These are phyloP conservation scores for Nycticebus coucang DNA, from an alignment of 2,113 vertebrate genomes.

Conservation along the genomic window DNA sequence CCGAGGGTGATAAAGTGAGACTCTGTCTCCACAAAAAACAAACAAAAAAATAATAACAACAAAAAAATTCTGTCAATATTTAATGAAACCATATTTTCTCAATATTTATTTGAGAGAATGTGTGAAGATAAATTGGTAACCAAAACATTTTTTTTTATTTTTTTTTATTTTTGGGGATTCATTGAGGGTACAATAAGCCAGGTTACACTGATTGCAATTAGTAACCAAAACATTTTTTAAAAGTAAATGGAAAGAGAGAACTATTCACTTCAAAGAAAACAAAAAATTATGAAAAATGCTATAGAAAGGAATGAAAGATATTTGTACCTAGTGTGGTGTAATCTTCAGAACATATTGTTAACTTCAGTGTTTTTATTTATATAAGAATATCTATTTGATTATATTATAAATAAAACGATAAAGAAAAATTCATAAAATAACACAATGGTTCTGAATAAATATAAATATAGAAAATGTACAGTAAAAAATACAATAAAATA, in stretches of 20 bases:
- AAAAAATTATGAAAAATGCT: background rate
- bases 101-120: no score
- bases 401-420: background rate
- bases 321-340: background rate
- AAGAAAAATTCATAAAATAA: background rate
- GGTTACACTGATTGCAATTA: no score
- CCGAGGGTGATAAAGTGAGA: no score
- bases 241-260: background rate
- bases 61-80: no score
- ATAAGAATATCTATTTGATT: background rate
- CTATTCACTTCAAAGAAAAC: background rate
- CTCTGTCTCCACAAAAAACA: no score
- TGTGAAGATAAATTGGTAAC: background rate
- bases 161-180: no score
- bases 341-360: background rate
- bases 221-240: background rate
- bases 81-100: background rate
- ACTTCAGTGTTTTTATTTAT: conserved; percentile 6
- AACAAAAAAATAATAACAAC: no score
- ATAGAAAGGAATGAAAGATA: background rate
- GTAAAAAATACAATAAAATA: no score
- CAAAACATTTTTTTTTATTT: background rate
- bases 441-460: no score
- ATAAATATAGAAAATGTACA: no score
- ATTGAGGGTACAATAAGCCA: no score